phyloP scores from a whole-genome alignment of 2,797 vertebrate species.

The Lemur catta region DNA sequence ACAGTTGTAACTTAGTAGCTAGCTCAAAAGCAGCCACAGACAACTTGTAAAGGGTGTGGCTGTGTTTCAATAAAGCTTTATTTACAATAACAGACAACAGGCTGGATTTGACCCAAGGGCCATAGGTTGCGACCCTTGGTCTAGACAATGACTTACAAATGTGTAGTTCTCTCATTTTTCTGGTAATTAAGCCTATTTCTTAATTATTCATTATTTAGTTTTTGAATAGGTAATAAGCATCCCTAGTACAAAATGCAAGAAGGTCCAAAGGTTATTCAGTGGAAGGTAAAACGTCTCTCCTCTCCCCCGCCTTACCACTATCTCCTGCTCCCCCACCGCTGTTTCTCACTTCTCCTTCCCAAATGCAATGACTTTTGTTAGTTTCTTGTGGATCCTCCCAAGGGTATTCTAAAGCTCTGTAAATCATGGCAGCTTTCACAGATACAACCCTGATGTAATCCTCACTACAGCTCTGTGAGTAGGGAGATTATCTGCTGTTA shows the following conservation, averaged over 20 bases:
- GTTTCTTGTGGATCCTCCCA: background rate
- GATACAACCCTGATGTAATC: background rate
- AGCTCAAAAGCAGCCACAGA: background rate
- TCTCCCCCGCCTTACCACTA: background rate
- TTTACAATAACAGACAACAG: background rate
- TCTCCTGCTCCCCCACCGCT: accelerated
- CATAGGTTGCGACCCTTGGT: background rate
- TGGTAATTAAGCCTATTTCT: background rate
- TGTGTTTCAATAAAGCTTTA: background rate
- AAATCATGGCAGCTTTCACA: background rate
- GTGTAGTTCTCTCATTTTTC: background rate
- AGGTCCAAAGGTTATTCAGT: background rate
- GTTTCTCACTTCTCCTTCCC: background rate
- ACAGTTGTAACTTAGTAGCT: background rate
- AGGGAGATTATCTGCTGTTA: background rate
- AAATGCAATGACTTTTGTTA: background rate
- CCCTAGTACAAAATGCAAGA: background rate
- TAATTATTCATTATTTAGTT: background rate
- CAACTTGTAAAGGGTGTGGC: background rate
- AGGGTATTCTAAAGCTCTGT: background rate
- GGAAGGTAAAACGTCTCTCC: background rate
- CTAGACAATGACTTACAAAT: background rate
- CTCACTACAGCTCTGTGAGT: background rate
- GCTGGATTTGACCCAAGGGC: background rate
- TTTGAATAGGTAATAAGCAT: background rate